Conservation (phyloP, 2,797 vertebrate species). For the Pristis pectinata region DNA sequence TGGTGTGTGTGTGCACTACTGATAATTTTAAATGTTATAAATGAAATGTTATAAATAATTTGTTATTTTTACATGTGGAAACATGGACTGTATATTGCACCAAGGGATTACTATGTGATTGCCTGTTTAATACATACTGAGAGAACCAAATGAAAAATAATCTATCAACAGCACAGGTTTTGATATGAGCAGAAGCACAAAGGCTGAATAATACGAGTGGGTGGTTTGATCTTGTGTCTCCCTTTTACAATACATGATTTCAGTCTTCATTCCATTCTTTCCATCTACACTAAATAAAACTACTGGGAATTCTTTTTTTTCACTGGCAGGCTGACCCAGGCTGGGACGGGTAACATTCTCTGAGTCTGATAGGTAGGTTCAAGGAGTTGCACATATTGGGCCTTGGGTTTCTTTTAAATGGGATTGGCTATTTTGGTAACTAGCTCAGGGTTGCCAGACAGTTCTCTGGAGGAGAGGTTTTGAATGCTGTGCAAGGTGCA, state of each 20-base stretch:
- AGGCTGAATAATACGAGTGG: neutral
- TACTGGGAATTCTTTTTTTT: neutral
- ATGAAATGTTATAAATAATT: slow-evolving; percentile 33
- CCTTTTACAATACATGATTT: neutral
- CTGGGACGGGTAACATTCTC: neutral
- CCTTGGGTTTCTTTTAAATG: neutral
- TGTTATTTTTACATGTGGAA: slow-evolving; percentile 19
- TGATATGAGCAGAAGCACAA: neutral
- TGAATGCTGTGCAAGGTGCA: too few relatives aligned
- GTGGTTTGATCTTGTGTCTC: neutral
- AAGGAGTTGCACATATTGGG: neutral
- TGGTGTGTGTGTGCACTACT: slow-evolving; percentile 16
- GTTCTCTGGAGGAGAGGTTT: neutral
- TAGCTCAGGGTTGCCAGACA: neutral
- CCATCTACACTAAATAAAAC: neutral
- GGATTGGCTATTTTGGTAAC: neutral
- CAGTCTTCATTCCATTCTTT: neutral
- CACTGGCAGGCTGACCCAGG: neutral
- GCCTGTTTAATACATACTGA: neutral
- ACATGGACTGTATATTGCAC: neutral
- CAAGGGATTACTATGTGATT: neutral
- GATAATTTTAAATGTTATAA: slow-evolving; percentile 37
- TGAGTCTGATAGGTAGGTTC: neutral
- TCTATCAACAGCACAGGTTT: neutral
- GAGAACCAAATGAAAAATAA: neutral